Evolutionary conservation across 2,888 invertebrate genomes (phyloP).

Genomic region (Drosophila formosana): DNA sequence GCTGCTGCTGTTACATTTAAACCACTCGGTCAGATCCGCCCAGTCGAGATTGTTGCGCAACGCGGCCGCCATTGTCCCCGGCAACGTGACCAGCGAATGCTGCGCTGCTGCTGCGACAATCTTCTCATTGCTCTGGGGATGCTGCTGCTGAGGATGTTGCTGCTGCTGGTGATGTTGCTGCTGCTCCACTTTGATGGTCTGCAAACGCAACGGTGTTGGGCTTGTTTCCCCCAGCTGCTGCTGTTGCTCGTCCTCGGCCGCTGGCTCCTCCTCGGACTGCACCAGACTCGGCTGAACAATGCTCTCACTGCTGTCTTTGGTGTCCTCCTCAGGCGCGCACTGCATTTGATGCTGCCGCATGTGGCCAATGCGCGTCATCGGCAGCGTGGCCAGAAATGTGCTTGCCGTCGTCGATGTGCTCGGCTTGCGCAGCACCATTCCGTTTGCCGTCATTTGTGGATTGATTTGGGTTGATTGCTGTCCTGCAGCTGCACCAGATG

Average conservation of each 20-base stretch:
- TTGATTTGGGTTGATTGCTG: constrained; percentile 9
- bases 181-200: constrained; percentile 69
- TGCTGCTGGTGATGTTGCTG: constrained; percentile 24
- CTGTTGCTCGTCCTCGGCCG: constrained; percentile 59
- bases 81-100: constrained; percentile 57
- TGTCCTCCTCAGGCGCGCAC: constrained; percentile 55
- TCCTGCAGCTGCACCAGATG: background rate
- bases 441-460: constrained; percentile 7
- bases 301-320: constrained; percentile 75
- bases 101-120: constrained; percentile 44
- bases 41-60: constrained; percentile 71
- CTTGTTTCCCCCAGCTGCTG: constrained; percentile 36
- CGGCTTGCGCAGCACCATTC: constrained; percentile 73
- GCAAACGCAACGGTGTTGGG: constrained; percentile 52
- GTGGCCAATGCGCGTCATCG: constrained; percentile 73
- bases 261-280: constrained; percentile 61
- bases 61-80: constrained; percentile 56
- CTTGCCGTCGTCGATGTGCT: constrained; percentile 54
- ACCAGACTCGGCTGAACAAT: constrained; percentile 16
- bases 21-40: constrained; percentile 79
- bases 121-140: constrained; percentile 34
- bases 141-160: constrained; percentile 18
- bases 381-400: constrained; percentile 40
- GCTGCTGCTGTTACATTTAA: constrained; percentile 71
- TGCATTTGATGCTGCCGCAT: constrained; percentile 59